A percentile compares a stretch with the other conserved stretches of the same genome.
phyloP scores from a whole-genome alignment of 2,888 invertebrate genomes.

The Heterodera filipjevi region DNA sequence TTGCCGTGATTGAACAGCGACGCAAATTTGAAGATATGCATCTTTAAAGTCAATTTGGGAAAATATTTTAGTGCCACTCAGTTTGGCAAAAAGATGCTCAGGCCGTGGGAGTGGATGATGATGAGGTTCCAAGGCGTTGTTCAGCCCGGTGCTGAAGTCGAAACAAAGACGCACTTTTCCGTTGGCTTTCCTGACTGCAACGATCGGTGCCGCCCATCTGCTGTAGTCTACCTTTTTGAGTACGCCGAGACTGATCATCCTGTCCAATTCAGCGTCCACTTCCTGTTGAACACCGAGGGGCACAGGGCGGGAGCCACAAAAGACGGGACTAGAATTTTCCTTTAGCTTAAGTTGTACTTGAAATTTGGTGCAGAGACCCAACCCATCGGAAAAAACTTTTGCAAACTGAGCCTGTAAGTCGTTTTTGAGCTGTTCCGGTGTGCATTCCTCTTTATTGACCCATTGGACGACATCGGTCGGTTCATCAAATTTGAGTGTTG shows the following conservation, averaged over 20 bases:
- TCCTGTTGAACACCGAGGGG: constrained; percentile 35
- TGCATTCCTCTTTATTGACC: no score
- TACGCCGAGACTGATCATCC: constrained; percentile 38
- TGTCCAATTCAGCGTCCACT: constrained; percentile 44
- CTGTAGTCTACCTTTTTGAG: constrained; percentile 35
- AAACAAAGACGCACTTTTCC: constrained; percentile 44
- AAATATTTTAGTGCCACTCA: constrained; percentile 46
- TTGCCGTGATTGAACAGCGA: constrained; percentile 39
- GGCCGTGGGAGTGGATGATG: constrained; percentile 48
- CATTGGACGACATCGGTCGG: no score
- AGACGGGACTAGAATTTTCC: constrained; percentile 36
- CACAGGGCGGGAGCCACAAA: constrained; percentile 41
- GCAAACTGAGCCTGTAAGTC: constrained; percentile 14
- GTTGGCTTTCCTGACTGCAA: constrained; percentile 41
- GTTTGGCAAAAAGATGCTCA: constrained; percentile 42
- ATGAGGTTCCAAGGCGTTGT: constrained; percentile 39
- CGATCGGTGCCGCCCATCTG: constrained; percentile 50
- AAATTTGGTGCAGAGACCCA: constrained; percentile 36
- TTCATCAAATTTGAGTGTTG: no score
- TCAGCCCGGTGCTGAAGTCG: constrained; percentile 44
- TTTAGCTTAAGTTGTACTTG: constrained; percentile 42
- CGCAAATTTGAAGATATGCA: constrained; percentile 46
- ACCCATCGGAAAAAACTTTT: constrained; percentile 11
- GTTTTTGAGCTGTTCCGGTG: no score
- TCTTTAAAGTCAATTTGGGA: constrained; percentile 47